Evolutionary conservation across 2,113 vertebrate species (phyloP), one percentile per base, ranked within the genome.

Genomic region (Apteryx mantelli): DNA sequence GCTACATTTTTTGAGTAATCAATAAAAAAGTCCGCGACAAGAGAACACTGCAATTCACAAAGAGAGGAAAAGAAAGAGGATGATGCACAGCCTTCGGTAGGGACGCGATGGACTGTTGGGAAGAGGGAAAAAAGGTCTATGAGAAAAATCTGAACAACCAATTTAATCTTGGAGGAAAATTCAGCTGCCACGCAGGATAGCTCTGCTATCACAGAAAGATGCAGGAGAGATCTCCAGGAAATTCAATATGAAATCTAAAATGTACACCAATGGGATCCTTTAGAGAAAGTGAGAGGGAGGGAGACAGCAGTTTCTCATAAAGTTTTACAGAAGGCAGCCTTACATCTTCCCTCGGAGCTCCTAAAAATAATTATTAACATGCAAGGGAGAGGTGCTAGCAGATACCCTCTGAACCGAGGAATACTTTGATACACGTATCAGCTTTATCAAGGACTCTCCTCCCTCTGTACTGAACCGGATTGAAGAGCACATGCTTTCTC

Each of bases 41-140:
- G 96, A 93, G 89, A 93, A 98, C 90, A 93, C 86, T 86, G 88
- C 91, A 92, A 93, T 94, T 97, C 94, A 97, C 97, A 98, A 98
- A 98, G 88, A 95, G 70, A 91, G 84, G 93, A 66, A 83, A 88
- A 94, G 71, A 95, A 73, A 87, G 58, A 94, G 91, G 93, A 94
- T 14, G 91, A 92, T 91, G 96, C 96, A 88, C 95, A 97, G 93
- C 93, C 94, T 91, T 93, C 88, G 91, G 89, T 93, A 96, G 50
- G 95, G 97, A 96, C 95, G 91, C 44, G 71, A 94, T 96, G 82
- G 94, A 93, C 91, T 81, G 88, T 71, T 96, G 89, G 65, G 88
- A 86, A 38, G 69, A 65, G 25, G 40, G 20, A 89, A 96, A 94
- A 96, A 95, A 95, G 92, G 17, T 76, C 73, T 83, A 68, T 2